These are phyloP conservation scores for Sceliomorpha sp. DNA, from an alignment of 2,888 invertebrate species.

Conservation along the genomic window DNA sequence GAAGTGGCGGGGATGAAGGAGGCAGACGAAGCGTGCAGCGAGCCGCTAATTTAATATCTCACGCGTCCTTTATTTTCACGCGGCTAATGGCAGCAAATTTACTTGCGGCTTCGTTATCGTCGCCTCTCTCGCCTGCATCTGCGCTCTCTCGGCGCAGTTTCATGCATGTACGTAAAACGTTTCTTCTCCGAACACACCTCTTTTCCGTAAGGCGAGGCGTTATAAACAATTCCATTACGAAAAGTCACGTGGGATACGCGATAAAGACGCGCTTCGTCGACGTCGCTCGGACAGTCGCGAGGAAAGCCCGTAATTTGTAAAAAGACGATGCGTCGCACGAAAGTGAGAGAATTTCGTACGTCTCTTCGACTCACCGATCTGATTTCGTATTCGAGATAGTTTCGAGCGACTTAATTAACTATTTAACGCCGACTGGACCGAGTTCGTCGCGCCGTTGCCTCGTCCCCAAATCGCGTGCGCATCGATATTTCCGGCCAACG, in stretches of 20 bases:
- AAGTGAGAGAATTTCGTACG: background rate
- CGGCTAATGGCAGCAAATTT: constrained; percentile 78
- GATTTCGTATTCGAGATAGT: constrained; percentile 36
- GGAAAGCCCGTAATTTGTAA: background rate
- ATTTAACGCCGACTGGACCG: constrained; percentile 63
- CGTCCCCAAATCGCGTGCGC: constrained; percentile 60
- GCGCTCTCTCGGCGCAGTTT: constrained; percentile 11
- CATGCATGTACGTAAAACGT: constrained; percentile 8
- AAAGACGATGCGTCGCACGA: constrained; percentile 1
- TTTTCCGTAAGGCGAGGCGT: constrained; percentile 3
- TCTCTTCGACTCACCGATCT: constrained; percentile 1
- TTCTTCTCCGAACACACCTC: constrained; percentile 20
- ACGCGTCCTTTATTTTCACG: constrained; percentile 76
- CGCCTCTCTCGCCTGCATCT: constrained; percentile 34
- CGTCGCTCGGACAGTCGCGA: background rate
- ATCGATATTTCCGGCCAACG: constrained; percentile 61
- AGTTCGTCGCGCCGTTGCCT: constrained; percentile 57
- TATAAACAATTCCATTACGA: constrained; percentile 18
- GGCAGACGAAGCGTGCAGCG: constrained; percentile 58
- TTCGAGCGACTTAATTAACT: constrained; percentile 66
- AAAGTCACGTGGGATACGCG: constrained; percentile 5
- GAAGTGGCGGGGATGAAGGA: constrained; percentile 36
- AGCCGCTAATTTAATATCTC: constrained; percentile 77
- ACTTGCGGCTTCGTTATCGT: constrained; percentile 74
- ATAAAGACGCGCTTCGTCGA: constrained; percentile 5